A percentile compares a stretch with the other conserved stretches of the same genome.
phyloP scores from a whole-genome alignment of 2,797 vertebrate species.

The Coranthus polyacanthus region DNA sequence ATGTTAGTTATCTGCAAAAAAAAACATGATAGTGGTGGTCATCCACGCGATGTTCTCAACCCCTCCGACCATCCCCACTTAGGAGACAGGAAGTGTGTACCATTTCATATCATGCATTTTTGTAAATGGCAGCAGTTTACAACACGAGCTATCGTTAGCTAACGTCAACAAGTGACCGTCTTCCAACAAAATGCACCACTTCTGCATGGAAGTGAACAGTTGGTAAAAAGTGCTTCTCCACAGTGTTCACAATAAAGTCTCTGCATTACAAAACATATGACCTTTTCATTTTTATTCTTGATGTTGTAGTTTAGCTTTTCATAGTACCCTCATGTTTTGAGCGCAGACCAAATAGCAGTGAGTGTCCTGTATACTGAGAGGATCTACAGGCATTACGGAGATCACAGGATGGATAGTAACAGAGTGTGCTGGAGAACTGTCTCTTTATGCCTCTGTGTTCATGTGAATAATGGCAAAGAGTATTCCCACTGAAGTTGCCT shows the following conservation, averaged over 20 bases:
- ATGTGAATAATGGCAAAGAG: slow-evolving; percentile 48
- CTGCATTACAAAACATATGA: slow-evolving; percentile 14
- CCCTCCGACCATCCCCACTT: too few relatives aligned
- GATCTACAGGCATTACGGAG: slow-evolving; percentile 12
- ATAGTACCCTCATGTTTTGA: slow-evolving; percentile 26
- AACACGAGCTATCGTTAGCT: too few relatives aligned
- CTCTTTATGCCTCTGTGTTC: slow-evolving; percentile 32
- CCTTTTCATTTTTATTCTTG: slow-evolving; percentile 28
- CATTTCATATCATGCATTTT: too few relatives aligned
- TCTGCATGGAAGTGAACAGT: slow-evolving; percentile 23
- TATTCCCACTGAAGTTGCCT: slow-evolving; percentile 66
- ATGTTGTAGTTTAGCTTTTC: slow-evolving; percentile 36
- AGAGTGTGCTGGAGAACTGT: slow-evolving; percentile 24
- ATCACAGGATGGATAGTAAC: background rate
- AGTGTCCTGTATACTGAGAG: background rate
- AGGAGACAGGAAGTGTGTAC: too few relatives aligned
- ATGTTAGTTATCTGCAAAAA: too few relatives aligned
- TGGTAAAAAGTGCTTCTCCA: slow-evolving; percentile 28
- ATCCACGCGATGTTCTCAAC: too few relatives aligned
- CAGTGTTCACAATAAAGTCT: slow-evolving; percentile 20
- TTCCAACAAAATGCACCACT: too few relatives aligned
- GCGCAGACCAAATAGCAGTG: slow-evolving; percentile 14
- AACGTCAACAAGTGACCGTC: too few relatives aligned
- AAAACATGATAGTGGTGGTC: too few relatives aligned
- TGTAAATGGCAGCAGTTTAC: too few relatives aligned